A percentile compares a stretch with the other conserved stretches of the same genome.
These are phyloP conservation scores for Forbesichthys papilliferus DNA, from an alignment of 2,113 vertebrate species.

Conservation along the genomic window DNA sequence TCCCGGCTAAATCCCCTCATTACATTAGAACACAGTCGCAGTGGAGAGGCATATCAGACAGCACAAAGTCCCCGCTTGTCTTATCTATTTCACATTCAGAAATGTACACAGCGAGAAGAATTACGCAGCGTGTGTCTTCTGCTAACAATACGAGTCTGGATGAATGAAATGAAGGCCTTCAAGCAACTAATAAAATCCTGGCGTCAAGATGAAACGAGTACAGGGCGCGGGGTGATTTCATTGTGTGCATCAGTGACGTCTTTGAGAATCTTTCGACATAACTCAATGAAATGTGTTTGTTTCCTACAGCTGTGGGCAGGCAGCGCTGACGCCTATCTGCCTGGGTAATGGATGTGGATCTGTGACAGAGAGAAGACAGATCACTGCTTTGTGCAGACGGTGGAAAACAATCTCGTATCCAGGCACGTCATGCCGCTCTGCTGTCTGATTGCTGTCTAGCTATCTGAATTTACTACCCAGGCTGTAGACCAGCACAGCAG, in stretches of 20 bases:
- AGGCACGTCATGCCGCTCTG: slow-evolving; percentile 39
- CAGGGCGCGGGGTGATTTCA: slow-evolving; percentile 29
- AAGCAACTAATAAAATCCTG: slow-evolving; percentile 18
- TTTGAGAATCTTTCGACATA: slow-evolving; percentile 19
- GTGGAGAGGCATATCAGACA: slow-evolving; percentile 58
- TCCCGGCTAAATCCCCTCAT: slow-evolving; percentile 60
- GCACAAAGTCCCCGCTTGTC: slow-evolving; percentile 46
- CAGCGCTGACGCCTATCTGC: slow-evolving; percentile 35
- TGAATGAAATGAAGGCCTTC: slow-evolving; percentile 44
- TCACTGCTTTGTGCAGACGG: slow-evolving; percentile 30
- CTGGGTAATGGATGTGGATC: slow-evolving; percentile 49
- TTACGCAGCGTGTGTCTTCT: slow-evolving; percentile 42
- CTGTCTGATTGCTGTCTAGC: slow-evolving; percentile 23
- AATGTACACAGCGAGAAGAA: slow-evolving; percentile 51
- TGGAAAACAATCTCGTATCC: slow-evolving; percentile 36
- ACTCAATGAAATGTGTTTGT: slow-evolving; percentile 16
- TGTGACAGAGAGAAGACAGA: slow-evolving; percentile 44
- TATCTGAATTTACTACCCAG: slow-evolving; percentile 33
- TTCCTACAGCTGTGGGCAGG: slow-evolving; percentile 3
- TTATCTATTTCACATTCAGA: slow-evolving; percentile 43
- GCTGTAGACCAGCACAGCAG: no score
- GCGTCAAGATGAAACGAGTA: slow-evolving; percentile 2
- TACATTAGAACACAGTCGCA: slow-evolving; percentile 60
- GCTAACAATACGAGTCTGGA: slow-evolving; percentile 49
- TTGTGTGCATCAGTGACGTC: slow-evolving; percentile 25